Conservation (phyloP, 1,140 invertebrate species). For the Planococcus citri region DNA sequence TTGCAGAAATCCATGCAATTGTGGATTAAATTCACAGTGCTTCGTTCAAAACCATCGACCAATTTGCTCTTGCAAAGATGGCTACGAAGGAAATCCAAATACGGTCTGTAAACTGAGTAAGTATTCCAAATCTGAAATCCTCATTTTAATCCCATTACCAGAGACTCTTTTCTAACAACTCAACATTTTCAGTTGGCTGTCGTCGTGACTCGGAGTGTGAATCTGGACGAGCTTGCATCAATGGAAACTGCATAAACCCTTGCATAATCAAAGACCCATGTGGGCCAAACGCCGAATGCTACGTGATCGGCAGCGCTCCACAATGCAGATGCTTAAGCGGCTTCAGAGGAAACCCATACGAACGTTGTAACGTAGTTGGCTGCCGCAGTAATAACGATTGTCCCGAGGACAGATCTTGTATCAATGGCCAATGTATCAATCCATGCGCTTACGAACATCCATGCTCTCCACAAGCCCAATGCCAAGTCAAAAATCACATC, state of each 20-base stretch:
- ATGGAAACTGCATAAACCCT: conserved; percentile 70
- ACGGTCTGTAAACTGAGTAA: conserved; percentile 50
- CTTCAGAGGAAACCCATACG: conserved; percentile 64
- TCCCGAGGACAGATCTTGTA: conserved; percentile 66
- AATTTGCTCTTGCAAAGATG: conserved; percentile 67
- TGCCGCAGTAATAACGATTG: conserved; percentile 80
- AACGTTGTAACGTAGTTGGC: conserved; percentile 64
- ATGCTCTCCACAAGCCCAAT: conserved; percentile 64
- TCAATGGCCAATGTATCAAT: conserved; percentile 72
- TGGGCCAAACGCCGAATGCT: conserved; percentile 71
- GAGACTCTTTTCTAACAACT: neutral
- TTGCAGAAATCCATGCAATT: conserved; percentile 75
- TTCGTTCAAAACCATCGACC: conserved; percentile 68
- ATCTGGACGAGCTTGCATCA: conserved; percentile 63
- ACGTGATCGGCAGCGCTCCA: conserved; percentile 54
- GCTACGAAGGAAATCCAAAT: conserved; percentile 74
- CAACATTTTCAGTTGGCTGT: conserved; percentile 47
- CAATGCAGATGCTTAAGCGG: conserved; percentile 67
- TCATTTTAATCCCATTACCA: neutral
- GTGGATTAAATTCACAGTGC: conserved; percentile 71
- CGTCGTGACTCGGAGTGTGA: conserved; percentile 64
- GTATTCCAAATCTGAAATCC: neutral
- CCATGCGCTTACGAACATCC: conserved; percentile 66
- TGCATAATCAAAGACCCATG: conserved; percentile 67
- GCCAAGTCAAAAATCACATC: conserved; percentile 64